These are phyloP conservation scores for Hyposoter didymator DNA, from an alignment of 2,888 invertebrate species.

Conservation along the genomic window DNA sequence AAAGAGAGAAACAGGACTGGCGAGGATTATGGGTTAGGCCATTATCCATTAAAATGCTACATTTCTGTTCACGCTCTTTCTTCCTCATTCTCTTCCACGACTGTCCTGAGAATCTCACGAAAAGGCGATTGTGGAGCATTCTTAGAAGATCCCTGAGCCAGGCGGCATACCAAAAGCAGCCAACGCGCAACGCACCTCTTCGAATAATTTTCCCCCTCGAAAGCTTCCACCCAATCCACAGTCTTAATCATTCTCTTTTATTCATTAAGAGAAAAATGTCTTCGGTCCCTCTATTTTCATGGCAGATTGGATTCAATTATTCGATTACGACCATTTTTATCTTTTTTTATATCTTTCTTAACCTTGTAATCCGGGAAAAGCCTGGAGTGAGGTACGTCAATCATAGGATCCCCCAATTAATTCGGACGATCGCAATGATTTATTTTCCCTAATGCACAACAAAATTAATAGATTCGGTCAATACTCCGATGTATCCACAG, in stretches of 20 bases:
- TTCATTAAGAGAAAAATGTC: constrained; percentile 77
- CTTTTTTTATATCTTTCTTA: background rate
- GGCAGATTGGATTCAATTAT: constrained; percentile 77
- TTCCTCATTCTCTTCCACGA: constrained; percentile 1
- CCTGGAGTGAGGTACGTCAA: background rate
- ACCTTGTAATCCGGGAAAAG: background rate
- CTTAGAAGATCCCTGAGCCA: background rate
- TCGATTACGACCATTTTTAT: constrained; percentile 10
- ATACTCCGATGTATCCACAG: background rate
- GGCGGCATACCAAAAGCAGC: background rate
- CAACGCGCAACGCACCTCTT: constrained; percentile 1
- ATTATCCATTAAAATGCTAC: constrained; percentile 48
- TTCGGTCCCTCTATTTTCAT: constrained; percentile 73
- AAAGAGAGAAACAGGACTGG: background rate
- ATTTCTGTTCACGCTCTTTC: constrained; percentile 41
- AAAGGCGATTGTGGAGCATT: constrained; percentile 26
- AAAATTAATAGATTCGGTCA: background rate
- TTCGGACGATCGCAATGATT: background rate
- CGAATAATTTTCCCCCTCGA: constrained; percentile 15
- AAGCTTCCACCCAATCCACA: constrained; percentile 8
- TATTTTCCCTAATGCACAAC: background rate
- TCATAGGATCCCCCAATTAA: background rate
- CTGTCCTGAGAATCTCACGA: constrained; percentile 30
- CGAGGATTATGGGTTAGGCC: constrained; percentile 77
- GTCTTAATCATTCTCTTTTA: constrained; percentile 76